A percentile compares a stretch with the other conserved stretches of the same genome.
Evolutionary conservation across 2,797 vertebrate species (phyloP).

Genomic region (Typhlichthys eigenmanni): DNA sequence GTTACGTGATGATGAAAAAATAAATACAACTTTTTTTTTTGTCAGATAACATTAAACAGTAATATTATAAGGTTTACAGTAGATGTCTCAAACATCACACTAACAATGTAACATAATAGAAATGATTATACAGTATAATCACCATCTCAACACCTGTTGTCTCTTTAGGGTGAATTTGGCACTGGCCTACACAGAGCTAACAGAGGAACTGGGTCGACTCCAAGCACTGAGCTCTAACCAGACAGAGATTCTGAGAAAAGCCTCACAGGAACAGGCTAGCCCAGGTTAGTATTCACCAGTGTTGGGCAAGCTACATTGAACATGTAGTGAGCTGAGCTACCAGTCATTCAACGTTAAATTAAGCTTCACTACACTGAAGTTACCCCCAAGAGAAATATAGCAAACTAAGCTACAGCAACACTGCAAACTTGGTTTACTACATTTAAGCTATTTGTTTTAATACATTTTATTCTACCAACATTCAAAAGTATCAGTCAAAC

Average conservation of each 20-base stretch:
- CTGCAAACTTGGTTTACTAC: no score
- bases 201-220: constrained; percentile 91
- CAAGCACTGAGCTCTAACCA: constrained; percentile 89
- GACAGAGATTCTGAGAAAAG: constrained; percentile 89
- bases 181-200: constrained; percentile 96
- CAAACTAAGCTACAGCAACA: not conserved
- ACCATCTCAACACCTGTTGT: constrained; percentile 8
- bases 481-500: no score
- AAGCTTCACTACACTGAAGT: no score
- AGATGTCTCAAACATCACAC: not conserved
- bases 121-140: constrained; percentile 32
- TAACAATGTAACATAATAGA: constrained; percentile 11
- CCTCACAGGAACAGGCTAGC: constrained; percentile 87
- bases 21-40: no score
- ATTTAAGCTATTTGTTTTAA: no score
- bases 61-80: not conserved
- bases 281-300: constrained; percentile 66
- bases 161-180: constrained; percentile 90
- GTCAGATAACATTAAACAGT: not conserved
- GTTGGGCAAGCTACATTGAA: no score
- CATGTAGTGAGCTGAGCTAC: no score
- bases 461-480: no score
- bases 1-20: no score
- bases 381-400: no score
- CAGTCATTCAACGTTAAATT: no score